Base-by-base conservation (phyloP, 1,140 invertebrate genomes). In the Bombus haemorrhoidalis region DNA sequence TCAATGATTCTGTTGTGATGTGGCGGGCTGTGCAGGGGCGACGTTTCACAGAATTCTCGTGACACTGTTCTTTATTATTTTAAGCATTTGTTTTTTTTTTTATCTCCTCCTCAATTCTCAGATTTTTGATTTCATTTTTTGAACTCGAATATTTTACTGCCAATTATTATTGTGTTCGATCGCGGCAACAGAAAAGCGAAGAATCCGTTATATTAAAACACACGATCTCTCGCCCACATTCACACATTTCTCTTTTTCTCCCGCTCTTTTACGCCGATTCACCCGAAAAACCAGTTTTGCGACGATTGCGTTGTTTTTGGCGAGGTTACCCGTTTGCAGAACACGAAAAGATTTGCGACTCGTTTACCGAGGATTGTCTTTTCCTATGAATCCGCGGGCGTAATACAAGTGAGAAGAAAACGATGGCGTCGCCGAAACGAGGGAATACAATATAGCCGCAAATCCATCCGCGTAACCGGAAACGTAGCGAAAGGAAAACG, bases 1-100 rank as follows among this genome's bases (percentile, higher is more conserved):
- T 91, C 90, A 92, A 89, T 93, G 87, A 91, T 92, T 93, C 88
- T 90, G 87, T 91, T 83, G 82, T 83, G 76, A 47, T 90, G 88
- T 90, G 92, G 89, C 92, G 92, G 91, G 86, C 89, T 93, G 92
- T 86, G 91, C 91, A 91, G 91, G 91, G 78, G 88, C 87, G 87
- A 85, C 84, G 68, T 80, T 80, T 77, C 76, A 79, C 83, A 32
- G 57, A 78, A 84, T 84, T 84, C 82, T 78, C 82, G 76, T 73
- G 76, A 73, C 83, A 76, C 81, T 32, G 13, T 78, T 69, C n/a
- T 47, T 68, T 79, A 10, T 47, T 68, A 59, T 47, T 15, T 41
- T n/a, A 39, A 22, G 39, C 25, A 73, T 32, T 73, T 32, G 22
- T 15, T 41, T 22, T 53, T n/a, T 69, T 37, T 80, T 41, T 79